Evolutionary conservation across 2,888 invertebrate species (phyloP).

Genomic region (Ypsolopha sequella): DNA sequence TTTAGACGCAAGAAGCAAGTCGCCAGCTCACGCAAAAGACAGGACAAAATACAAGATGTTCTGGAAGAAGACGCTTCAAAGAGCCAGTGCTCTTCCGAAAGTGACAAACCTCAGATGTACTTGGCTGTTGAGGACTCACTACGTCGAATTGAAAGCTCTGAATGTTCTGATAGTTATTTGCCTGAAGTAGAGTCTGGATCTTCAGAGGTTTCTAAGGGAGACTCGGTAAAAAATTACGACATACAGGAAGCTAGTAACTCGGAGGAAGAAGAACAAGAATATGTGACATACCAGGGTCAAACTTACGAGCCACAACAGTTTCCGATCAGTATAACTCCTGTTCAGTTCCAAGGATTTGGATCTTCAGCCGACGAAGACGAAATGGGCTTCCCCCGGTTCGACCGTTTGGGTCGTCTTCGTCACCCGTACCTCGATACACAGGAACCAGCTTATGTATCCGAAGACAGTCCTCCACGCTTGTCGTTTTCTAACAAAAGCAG

Average conservation of each 20-base stretch:
- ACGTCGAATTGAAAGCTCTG: conserved; percentile 73
- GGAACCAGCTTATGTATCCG: conserved; percentile 57
- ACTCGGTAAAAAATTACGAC: conserved; percentile 47
- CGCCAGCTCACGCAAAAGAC: conserved; percentile 66
- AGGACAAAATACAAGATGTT: conserved; percentile 69
- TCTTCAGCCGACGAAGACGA: conserved; percentile 75
- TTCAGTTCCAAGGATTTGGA: conserved; percentile 72
- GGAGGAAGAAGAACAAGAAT: conserved; percentile 70
- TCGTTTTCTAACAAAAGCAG: conserved; percentile 62
- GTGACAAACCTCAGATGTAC: conserved; percentile 54
- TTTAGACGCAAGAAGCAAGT: conserved; percentile 77
- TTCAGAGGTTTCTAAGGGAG: conserved; percentile 71
- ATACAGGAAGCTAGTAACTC: conserved; percentile 57
- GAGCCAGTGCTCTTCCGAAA: conserved; percentile 64
- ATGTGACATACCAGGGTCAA: conserved; percentile 48
- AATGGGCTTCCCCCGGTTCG: conserved; percentile 75
- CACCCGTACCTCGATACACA: conserved; percentile 65
- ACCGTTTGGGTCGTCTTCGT: conserved; percentile 68
- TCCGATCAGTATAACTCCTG: conserved; percentile 57
- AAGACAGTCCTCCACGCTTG: conserved; percentile 56
- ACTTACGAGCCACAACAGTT: conserved; percentile 55
- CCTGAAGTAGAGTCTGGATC: conserved; percentile 75
- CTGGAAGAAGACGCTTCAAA: conserved; percentile 64
- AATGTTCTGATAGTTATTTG: conserved; percentile 77
- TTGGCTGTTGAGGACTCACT: conserved; percentile 49